phyloP scores from a whole-genome alignment of 2,888 invertebrate genomes.

The Drosophila fungiperda region DNA sequence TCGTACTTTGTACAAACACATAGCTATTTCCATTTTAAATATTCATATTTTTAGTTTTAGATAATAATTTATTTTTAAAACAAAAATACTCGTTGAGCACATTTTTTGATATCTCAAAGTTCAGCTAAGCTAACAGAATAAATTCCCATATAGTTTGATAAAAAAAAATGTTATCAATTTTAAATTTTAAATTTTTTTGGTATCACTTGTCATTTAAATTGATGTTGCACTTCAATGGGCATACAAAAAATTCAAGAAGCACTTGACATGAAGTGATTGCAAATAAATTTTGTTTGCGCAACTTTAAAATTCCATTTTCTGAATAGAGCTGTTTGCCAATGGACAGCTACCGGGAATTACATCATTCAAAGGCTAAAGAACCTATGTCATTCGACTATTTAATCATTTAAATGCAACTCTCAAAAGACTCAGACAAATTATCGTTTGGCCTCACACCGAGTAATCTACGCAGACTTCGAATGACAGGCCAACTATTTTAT shows the following conservation, averaged over 20 bases:
- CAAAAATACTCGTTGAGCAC: background rate
- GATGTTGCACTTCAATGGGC: conserved; percentile 11
- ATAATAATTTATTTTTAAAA: background rate
- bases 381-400: conserved; percentile 49
- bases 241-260: background rate
- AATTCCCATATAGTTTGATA: background rate
- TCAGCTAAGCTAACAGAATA: background rate
- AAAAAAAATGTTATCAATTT: background rate
- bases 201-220: conserved; percentile 11
- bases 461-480: conserved; percentile 18
- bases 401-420: conserved; percentile 44
- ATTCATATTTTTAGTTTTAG: background rate
- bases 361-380: conserved; percentile 46
- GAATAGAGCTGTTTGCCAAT: conserved; percentile 45
- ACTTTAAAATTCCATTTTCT: conserved; percentile 22
- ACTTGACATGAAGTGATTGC: conserved; percentile 27
- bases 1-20: background rate
- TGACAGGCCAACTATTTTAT: conserved; percentile 45
- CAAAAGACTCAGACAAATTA: conserved; percentile 31
- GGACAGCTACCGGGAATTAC: conserved; percentile 34
- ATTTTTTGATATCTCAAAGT: background rate
- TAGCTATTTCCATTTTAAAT: background rate
- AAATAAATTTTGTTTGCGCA: conserved; percentile 26
- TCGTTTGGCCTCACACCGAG: conserved; percentile 21
- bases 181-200: background rate